A percentile compares a stretch with the other conserved stretches of the same genome.
Evolutionary conservation across 2,888 invertebrate species (phyloP).

Genomic region (Alcis repandata): DNA sequence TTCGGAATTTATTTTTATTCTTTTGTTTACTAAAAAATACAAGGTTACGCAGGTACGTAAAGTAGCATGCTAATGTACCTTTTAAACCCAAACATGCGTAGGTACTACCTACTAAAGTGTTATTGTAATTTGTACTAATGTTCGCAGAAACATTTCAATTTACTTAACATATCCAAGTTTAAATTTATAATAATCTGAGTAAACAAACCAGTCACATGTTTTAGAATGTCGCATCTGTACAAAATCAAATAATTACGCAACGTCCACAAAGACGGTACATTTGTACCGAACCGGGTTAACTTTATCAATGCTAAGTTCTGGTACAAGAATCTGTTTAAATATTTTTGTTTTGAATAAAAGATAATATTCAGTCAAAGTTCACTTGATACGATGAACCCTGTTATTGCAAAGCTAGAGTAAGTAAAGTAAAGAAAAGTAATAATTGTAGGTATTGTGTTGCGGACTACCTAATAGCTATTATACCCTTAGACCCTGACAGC

Average conservation of each 20-base stretch:
- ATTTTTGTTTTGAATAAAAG: conserved; percentile 68
- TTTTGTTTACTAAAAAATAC: not conserved
- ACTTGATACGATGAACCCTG: conserved; percentile 64
- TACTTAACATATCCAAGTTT: conserved; percentile 10
- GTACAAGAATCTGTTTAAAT: conserved; percentile 63
- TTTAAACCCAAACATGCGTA: not conserved
- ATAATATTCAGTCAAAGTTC: conserved; percentile 76
- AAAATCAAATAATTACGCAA: conserved; percentile 56
- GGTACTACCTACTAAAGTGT: not conserved
- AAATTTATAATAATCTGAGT: conserved; percentile 20
- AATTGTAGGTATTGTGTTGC: too few species aligned
- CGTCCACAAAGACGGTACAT: conserved; percentile 40
- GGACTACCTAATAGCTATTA: too few species aligned
- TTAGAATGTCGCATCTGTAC: conserved; percentile 16
- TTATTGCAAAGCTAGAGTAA: conserved; percentile 63
- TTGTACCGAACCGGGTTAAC: conserved; percentile 60
- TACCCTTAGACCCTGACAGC: too few species aligned
- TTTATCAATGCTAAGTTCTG: conserved; percentile 55
- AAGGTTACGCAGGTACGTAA: not conserved
- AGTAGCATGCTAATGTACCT: not conserved
- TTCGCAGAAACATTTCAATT: conserved; percentile 10
- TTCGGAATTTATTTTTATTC: not conserved
- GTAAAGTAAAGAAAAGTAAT: too few species aligned
- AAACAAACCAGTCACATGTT: conserved; percentile 30
- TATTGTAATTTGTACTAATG: not conserved